Base-by-base conservation (phyloP, 2,113 vertebrate genomes). In the Mugil cephalus region DNA sequence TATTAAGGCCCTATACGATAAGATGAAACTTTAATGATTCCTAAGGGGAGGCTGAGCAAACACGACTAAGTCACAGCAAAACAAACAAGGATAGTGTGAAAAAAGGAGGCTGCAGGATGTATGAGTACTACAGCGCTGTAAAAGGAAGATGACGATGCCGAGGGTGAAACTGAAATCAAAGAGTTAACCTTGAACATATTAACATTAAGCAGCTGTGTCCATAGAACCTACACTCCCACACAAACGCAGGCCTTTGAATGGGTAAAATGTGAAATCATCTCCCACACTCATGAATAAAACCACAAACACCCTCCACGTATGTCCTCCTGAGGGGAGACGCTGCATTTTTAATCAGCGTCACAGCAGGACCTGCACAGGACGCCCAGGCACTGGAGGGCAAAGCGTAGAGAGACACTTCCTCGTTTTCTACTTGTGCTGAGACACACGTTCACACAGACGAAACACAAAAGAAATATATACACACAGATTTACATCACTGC, bases 21-120 rank as follows among this genome's bases (percentile, higher is more conserved):
- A 77, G 62, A 87, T 69, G 47, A 69, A 77, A 80, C 46, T 75
- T 74, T 67, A 83, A 87, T 79, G 52, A 78, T 63, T 81, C 80
- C 70, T 59, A 1, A 21, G 69, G 65, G 65, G 60, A 51, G 50
- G 45, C 51, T 58, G 74, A 79, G 77, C 70, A 62, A 86, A 87
- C 58, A 77, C 48, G 55, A 51, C 74, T 73, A 79, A 83, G 65
- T 48, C 68, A 75, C 7, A 52, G 69, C 36, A 55, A 74, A 86
- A 59, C 69, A 87, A 87, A 88, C 53, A 67, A 67, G 48, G 13
- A 12, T 48, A 55, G 50, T 1, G 38, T 6, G 21, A 62, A 56
- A 47, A 56, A 59, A 18, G 1, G 40, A 47, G 42, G 68, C 59
- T 65, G 43, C 11, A 46, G 19, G 45, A 63, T 62, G 13, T 6